Evolutionary conservation across 2,888 invertebrate species (phyloP).

Genomic region (Pheosia tremula): DNA sequence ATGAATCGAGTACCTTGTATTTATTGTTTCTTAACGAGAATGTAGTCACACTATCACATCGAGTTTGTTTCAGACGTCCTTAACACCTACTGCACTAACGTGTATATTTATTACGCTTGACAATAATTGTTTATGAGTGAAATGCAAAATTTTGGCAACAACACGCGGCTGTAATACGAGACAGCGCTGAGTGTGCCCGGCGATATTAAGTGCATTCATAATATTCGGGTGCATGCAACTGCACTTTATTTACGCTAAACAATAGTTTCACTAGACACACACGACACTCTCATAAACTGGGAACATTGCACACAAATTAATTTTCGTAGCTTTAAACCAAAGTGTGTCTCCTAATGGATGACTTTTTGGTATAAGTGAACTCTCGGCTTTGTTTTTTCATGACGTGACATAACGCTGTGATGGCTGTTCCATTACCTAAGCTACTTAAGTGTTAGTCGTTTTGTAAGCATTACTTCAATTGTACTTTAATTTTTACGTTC

Average conservation of each 20-base stretch:
- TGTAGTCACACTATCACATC: neutral
- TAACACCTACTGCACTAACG: neutral
- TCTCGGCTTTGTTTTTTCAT: too few relatives aligned
- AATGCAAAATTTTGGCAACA: constrained; percentile 59
- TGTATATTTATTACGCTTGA: neutral
- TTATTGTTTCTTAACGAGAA: too few relatives aligned
- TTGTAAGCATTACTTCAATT: neutral
- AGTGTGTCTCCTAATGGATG: too few relatives aligned
- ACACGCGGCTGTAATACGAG: constrained; percentile 48
- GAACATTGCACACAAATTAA: neutral
- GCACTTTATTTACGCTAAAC: constrained; percentile 35
- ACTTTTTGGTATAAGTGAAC: too few relatives aligned
- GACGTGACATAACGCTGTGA: too few relatives aligned
- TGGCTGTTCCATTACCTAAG: too few relatives aligned
- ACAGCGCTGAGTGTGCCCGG: constrained; percentile 50
- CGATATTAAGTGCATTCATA: constrained; percentile 51
- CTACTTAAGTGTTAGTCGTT: too few relatives aligned
- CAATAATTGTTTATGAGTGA: constrained; percentile 42
- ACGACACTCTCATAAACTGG: constrained; percentile 24
- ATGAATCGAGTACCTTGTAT: too few relatives aligned
- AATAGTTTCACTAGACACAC: constrained; percentile 7
- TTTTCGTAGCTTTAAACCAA: too few relatives aligned
- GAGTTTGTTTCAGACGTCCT: neutral
- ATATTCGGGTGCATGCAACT: constrained; percentile 41
- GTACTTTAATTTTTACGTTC: neutral